Percentiles rank a stretch among this genome's conserved stretches.
These are phyloP conservation scores for Epinephelus moara DNA, from an alignment of 2,113 vertebrate genomes.

Conservation along the genomic window DNA sequence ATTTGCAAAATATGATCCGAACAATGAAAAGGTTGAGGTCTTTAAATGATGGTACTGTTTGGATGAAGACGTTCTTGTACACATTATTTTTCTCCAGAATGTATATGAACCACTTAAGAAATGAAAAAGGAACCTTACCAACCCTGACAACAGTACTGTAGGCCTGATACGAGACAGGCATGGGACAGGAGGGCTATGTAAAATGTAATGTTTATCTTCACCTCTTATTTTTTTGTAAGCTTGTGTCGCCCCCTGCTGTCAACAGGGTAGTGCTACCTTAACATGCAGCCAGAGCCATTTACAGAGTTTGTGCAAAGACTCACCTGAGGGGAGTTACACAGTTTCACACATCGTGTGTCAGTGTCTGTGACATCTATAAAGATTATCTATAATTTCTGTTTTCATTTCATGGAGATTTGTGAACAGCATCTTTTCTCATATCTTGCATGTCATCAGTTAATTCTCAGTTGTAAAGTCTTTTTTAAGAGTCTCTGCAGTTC, in stretches of 20 bases:
- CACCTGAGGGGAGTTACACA: not conserved
- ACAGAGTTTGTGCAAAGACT: not conserved
- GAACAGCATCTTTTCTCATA: not conserved
- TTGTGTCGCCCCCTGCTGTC: slow-evolving; percentile 62
- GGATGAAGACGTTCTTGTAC: not conserved
- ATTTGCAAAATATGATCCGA: not conserved
- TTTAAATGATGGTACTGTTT: not conserved
- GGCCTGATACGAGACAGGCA: slow-evolving; percentile 3
- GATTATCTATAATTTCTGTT: too few species aligned
- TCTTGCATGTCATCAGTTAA: not conserved
- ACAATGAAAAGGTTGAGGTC: not conserved
- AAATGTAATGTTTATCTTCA: not conserved
- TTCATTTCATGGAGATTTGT: not conserved
- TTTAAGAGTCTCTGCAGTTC: not conserved
- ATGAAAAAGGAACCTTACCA: not conserved
- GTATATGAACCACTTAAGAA: not conserved
- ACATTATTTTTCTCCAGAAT: not conserved
- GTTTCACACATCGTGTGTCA: not conserved
- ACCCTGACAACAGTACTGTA: slow-evolving; percentile 32
- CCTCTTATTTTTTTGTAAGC: slow-evolving; percentile 20
- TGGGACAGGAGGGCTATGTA: slow-evolving; percentile 55
- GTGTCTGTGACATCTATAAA: not conserved
- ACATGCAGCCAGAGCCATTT: slow-evolving; percentile 19
- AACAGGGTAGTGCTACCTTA: not conserved
- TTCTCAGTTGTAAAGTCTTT: not conserved